A percentile compares a stretch with the other conserved stretches of the same genome.
Evolutionary conservation across 2,797 vertebrate genomes (phyloP).

Genomic region (Neosilurus mollespiculum): DNA sequence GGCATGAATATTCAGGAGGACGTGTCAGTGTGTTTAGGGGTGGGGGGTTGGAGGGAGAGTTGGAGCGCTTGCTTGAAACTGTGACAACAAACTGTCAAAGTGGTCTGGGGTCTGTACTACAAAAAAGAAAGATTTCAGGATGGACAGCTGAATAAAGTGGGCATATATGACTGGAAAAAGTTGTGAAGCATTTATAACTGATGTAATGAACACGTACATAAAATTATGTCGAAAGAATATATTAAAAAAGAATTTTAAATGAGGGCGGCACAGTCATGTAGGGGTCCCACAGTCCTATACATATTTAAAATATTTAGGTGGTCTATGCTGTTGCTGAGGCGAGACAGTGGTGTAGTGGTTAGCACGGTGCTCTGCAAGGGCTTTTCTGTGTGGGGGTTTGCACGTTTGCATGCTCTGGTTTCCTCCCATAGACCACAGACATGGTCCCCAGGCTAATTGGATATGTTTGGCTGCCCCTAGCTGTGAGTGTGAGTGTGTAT

Average conservation of each 20-base stretch:
- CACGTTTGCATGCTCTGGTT: too few species aligned
- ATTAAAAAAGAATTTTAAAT: background rate
- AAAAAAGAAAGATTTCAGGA: constrained; percentile 54
- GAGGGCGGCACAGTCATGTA: too few species aligned
- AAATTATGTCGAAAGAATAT: background rate
- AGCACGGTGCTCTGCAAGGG: too few species aligned
- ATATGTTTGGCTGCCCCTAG: too few species aligned
- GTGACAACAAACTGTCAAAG: constrained; percentile 39
- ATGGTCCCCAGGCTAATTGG: too few species aligned
- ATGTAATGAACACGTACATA: background rate
- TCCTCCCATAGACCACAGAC: too few species aligned
- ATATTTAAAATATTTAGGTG: too few species aligned
- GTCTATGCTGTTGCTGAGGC: too few species aligned
- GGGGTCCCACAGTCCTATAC: too few species aligned
- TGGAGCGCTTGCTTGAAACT: constrained; percentile 22
- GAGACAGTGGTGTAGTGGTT: too few species aligned
- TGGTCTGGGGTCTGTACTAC: constrained; percentile 29
- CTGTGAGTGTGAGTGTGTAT: too few species aligned
- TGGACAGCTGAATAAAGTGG: constrained; percentile 31
- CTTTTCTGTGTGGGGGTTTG: too few species aligned
- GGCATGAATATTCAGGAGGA: constrained; percentile 63
- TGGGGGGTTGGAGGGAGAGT: constrained; percentile 44
- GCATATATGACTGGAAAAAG: constrained; percentile 26
- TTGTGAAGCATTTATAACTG: background rate
- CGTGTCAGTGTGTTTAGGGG: constrained; percentile 20